Evolutionary conservation across 2,797 vertebrate genomes (phyloP).

Genomic region (Pangasius sanitwongsei): DNA sequence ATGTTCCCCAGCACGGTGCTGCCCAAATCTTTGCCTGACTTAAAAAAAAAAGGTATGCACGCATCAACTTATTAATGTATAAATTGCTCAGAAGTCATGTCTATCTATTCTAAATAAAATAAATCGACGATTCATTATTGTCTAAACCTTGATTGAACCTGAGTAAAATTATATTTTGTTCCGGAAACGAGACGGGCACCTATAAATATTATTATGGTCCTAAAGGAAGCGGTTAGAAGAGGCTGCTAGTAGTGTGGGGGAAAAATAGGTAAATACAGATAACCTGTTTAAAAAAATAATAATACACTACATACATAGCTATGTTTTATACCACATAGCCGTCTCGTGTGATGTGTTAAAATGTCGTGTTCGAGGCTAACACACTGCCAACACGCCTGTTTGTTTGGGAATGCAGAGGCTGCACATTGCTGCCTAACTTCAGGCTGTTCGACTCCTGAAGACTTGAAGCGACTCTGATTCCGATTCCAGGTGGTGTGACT

Average conservation of each 20-base stretch:
- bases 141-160: neutral
- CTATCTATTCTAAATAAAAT: neutral
- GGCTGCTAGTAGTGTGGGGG: neutral
- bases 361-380: neutral
- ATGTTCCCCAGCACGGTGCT: neutral
- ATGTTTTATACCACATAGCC: neutral
- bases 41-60: constrained; percentile 20
- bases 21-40: constrained; percentile 57
- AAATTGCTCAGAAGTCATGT: neutral
- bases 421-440: neutral
- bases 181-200: neutral
- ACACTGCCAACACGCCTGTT: neutral
- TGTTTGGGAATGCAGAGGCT: neutral
- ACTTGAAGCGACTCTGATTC: neutral
- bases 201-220: neutral
- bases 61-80: neutral
- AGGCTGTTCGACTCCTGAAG: neutral
- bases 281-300: neutral
- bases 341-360: neutral
- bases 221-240: neutral
- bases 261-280: neutral
- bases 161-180: neutral
- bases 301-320: neutral
- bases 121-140: neutral
- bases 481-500: neutral